Evolutionary conservation across 2,113 vertebrate genomes (phyloP).

Genomic region (Dipodomys stephensi): DNA sequence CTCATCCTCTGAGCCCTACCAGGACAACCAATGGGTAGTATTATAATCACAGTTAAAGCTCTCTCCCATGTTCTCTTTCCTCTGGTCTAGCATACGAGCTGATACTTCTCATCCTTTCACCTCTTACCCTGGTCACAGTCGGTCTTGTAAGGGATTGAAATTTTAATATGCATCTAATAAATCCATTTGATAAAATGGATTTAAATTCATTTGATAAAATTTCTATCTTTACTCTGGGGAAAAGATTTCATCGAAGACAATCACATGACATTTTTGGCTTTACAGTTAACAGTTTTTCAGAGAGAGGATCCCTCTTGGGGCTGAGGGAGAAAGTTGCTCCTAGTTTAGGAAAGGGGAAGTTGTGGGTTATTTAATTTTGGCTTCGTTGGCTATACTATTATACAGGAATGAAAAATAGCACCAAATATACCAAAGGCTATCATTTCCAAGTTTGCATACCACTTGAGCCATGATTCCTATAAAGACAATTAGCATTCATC

Average conservation of each 20-base stretch:
- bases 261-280: not conserved
- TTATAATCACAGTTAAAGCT: not conserved
- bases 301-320: not conserved
- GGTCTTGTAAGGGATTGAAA: constrained; percentile 21
- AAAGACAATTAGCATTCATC: not conserved
- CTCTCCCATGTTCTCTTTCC: not conserved
- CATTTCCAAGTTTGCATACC: constrained; percentile 10
- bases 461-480: not conserved
- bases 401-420: not conserved
- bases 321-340: not conserved
- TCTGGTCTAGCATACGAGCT: not conserved
- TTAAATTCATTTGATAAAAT: not conserved
- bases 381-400: not conserved
- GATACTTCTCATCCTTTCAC: not conserved
- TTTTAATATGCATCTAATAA: constrained; percentile 34
- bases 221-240: not conserved
- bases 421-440: not conserved
- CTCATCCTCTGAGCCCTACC: not conserved
- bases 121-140: not conserved
- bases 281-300: not conserved
- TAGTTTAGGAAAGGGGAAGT: constrained; percentile 8
- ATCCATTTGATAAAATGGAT: not conserved
- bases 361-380: not conserved
- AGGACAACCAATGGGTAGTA: not conserved
- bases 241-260: not conserved